These are phyloP conservation scores for Tachina fera DNA, from an alignment of 2,888 invertebrate species.

Conservation along the genomic window DNA sequence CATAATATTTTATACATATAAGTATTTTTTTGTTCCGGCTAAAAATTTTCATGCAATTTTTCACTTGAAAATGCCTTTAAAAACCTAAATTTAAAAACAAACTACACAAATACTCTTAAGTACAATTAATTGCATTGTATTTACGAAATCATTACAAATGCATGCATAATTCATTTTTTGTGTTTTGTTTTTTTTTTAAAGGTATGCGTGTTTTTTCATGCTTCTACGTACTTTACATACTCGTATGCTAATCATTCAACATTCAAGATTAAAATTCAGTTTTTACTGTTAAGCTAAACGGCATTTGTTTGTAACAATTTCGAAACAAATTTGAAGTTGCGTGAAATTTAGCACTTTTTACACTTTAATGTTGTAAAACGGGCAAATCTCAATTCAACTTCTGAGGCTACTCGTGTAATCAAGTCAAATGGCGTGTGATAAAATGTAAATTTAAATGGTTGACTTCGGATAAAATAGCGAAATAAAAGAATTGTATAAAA, in stretches of 20 bases:
- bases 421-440: slow-evolving; percentile 69
- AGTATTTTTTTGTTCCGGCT: too few relatives aligned
- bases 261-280: slow-evolving; percentile 66
- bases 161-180: slow-evolving; percentile 1
- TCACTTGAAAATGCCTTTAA: background rate
- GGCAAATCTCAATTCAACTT: slow-evolving; percentile 44
- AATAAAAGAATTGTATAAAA: slow-evolving; percentile 29
- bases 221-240: slow-evolving; percentile 13
- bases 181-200: background rate
- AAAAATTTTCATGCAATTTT: background rate
- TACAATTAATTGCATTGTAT: slow-evolving; percentile 28
- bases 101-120: background rate
- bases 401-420: slow-evolving; percentile 67
- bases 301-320: slow-evolving; percentile 72
- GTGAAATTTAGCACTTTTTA: slow-evolving; percentile 71
- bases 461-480: slow-evolving; percentile 37
- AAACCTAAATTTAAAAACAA: background rate
- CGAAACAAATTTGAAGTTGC: slow-evolving; percentile 70
- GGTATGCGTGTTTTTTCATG: slow-evolving; percentile 61
- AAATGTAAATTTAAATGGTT: slow-evolving; percentile 71
- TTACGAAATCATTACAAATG: slow-evolving; percentile 39
- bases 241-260: slow-evolving; percentile 62
- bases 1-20: too few relatives aligned
- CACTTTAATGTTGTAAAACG: slow-evolving; percentile 62
- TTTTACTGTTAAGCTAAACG: slow-evolving; percentile 71